Percentiles rank a stretch among this genome's conserved stretches.
Conservation (phyloP, 2,113 vertebrate species). For the Nothoprocta pentlandii region DNA sequence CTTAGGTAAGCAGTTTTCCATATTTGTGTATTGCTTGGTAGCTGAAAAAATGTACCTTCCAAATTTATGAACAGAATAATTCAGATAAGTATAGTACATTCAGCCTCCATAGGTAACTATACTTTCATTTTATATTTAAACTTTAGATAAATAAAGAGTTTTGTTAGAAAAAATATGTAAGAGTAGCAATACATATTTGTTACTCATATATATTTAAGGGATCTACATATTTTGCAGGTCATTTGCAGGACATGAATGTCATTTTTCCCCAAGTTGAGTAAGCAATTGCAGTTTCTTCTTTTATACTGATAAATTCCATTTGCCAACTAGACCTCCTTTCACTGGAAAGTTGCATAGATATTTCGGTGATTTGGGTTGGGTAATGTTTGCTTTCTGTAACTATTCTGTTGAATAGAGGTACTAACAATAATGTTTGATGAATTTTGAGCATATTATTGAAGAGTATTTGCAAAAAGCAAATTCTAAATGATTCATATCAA, state of each 20-base stretch:
- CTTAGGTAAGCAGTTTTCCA: neutral
- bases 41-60: neutral
- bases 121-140: neutral
- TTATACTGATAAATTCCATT: constrained; percentile 21
- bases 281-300: constrained; percentile 4
- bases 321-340: neutral
- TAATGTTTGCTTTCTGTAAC: constrained; percentile 49
- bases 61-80: neutral
- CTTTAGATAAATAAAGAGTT: neutral
- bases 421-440: neutral
- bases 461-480: constrained; percentile 58
- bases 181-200: neutral
- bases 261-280: neutral
- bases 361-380: neutral
- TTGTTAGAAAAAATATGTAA: neutral
- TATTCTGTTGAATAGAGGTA: constrained; percentile 37
- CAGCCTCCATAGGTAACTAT: neutral
- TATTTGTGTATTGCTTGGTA: neutral
- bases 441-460: constrained; percentile 24
- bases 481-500: neutral
- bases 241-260: neutral
- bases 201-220: neutral
- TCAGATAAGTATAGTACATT: neutral
- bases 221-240: neutral
- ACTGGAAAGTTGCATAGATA: constrained; percentile 21